phyloP scores from a whole-genome alignment of 2,888 invertebrate genomes.

The Alloplasta piceator region DNA sequence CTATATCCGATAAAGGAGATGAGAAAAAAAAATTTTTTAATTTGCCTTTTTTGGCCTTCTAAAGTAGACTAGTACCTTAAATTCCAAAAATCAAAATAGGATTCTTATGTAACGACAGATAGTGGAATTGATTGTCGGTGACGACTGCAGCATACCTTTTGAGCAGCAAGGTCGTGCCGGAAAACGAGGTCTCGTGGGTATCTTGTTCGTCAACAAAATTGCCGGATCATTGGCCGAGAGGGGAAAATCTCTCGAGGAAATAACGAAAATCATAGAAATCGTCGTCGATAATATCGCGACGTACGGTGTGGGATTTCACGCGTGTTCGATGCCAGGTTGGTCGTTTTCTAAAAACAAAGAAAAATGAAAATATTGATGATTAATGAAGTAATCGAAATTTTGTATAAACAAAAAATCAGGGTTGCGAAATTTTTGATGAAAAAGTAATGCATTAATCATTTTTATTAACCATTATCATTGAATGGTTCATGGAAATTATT shows the following conservation, averaged over 20 bases:
- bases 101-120: slow-evolving; percentile 69
- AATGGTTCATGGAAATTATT: no score
- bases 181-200: slow-evolving; percentile 82
- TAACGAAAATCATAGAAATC: slow-evolving; percentile 80
- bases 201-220: slow-evolving; percentile 79
- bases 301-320: slow-evolving; percentile 88
- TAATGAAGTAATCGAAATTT: neutral
- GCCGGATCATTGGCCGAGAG: slow-evolving; percentile 82
- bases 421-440: no score
- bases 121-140: slow-evolving; percentile 77
- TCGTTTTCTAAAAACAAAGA: slow-evolving; percentile 10
- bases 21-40: no score
- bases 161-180: slow-evolving; percentile 82
- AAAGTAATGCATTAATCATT: neutral
- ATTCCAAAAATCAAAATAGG: neutral
- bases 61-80: no score
- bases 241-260: slow-evolving; percentile 84
- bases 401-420: neutral
- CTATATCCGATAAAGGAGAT: no score
- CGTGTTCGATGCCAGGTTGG: slow-evolving; percentile 88
- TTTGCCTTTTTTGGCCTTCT: no score
- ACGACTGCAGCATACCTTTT: slow-evolving; percentile 81
- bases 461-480: no score
- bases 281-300: slow-evolving; percentile 87
- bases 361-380: neutral